These are phyloP conservation scores for Podotricha telesiphe DNA, from an alignment of 2,888 invertebrate genomes.

Conservation along the genomic window DNA sequence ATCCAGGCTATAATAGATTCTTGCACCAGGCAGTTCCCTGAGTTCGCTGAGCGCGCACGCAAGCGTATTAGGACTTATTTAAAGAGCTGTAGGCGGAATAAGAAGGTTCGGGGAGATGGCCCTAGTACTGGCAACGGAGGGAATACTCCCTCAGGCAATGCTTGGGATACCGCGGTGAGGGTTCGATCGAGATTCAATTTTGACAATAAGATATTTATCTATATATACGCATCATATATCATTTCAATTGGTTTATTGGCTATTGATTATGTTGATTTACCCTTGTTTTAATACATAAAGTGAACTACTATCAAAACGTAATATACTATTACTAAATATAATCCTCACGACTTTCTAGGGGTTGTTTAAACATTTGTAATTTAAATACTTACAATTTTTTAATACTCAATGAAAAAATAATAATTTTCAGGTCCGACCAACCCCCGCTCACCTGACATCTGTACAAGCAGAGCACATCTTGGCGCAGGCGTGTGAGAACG, in stretches of 20 bases:
- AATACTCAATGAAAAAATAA: background rate
- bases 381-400: no score
- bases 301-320: no score
- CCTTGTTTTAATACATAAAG: no score
- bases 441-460: conserved; percentile 97
- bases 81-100: conserved; percentile 97
- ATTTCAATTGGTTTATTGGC: no score
- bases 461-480: conserved; percentile 98
- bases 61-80: conserved; percentile 97
- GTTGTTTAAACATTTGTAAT: no score
- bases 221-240: background rate
- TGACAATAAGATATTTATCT: background rate
- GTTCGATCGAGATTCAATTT: conserved; percentile 66
- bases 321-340: no score
- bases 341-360: no score
- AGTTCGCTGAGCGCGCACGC: conserved; percentile 96
- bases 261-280: no score
- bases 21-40: conserved; percentile 97
- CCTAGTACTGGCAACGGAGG: conserved; percentile 68
- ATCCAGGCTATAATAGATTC: conserved; percentile 99
- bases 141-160: conserved; percentile 76
- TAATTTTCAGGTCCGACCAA: conserved; percentile 90
- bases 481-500: conserved; percentile 98
- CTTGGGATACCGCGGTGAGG: conserved; percentile 94
- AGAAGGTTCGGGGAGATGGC: conserved; percentile 92